A percentile compares a stretch with the other conserved stretches of the same genome.
These are phyloP conservation scores for Micromussa lordhowensis DNA, from an alignment of 92 coral and sea anemone genomes.

Conservation along the genomic window DNA sequence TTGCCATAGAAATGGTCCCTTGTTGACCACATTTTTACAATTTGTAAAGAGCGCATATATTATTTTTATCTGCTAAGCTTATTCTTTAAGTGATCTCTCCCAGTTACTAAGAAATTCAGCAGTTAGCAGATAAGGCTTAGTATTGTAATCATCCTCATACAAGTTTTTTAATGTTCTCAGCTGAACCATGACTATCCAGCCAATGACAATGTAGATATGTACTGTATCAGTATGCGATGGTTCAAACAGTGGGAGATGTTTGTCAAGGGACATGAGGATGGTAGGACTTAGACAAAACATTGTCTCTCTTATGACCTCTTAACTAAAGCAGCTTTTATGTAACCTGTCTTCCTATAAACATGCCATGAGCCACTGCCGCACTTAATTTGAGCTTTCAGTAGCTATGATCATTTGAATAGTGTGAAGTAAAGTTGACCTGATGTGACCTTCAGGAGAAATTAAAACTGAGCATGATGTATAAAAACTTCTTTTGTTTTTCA, in stretches of 20 bases:
- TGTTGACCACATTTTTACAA: not conserved
- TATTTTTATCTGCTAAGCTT: not conserved
- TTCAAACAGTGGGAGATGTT: slow-evolving; percentile 91
- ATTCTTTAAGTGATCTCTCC: no score
- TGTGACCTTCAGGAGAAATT: not conserved
- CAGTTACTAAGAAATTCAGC: no score
- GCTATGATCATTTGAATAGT: not conserved
- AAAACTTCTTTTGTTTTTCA: slow-evolving; percentile 25
- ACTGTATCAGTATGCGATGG: slow-evolving; percentile 95
- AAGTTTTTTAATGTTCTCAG: slow-evolving; percentile 27
- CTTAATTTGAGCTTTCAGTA: not conserved
- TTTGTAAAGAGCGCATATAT: no score
- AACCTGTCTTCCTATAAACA: no score
- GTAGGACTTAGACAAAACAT: slow-evolving; percentile 36
- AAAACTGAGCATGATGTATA: not conserved
- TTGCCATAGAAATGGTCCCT: not conserved
- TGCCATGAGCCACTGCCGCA: not conserved
- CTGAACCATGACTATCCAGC: slow-evolving; percentile 77
- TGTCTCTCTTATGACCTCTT: no score
- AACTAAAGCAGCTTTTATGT: no score
- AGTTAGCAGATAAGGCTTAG: no score
- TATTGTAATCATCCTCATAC: not conserved
- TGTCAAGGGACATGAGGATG: slow-evolving; percentile 88
- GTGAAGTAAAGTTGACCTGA: not conserved
- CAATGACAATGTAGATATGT: slow-evolving; percentile 83